Conservation (phyloP, 1,140 invertebrate genomes). For the Octopus bimaculoides region DNA sequence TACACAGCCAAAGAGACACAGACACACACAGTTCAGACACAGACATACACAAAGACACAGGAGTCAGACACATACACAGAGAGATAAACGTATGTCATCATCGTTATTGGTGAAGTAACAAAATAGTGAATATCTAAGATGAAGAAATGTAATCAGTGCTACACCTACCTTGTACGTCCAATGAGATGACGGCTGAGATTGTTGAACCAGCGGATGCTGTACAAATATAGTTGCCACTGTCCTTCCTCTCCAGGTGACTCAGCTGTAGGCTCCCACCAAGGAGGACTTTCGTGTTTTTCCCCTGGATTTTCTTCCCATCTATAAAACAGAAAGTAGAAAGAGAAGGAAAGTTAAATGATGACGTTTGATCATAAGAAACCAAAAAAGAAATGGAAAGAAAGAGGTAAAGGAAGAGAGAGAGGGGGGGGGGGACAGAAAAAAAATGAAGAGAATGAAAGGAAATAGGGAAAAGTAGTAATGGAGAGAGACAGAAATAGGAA, state of each 20-base stretch:
- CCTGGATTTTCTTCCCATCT: conserved; percentile 22
- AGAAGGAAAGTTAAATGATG: neutral
- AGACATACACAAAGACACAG: too few relatives aligned
- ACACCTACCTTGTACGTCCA: too few relatives aligned
- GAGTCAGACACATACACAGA: too few relatives aligned
- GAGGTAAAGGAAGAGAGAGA: neutral
- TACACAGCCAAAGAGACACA: too few relatives aligned
- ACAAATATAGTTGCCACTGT: conserved; percentile 48
- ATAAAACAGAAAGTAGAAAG: conserved; percentile 15
- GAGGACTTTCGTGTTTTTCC: neutral
- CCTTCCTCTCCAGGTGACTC: conserved; percentile 24
- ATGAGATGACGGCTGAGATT: too few relatives aligned
- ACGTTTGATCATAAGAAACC: neutral
- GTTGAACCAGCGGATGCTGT: neutral
- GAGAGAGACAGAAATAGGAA: neutral
- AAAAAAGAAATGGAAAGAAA: neutral
- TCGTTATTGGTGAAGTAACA: too few relatives aligned
- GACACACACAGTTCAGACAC: too few relatives aligned
- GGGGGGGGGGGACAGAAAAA: neutral
- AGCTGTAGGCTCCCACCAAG: conserved; percentile 33
- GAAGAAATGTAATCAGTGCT: too few relatives aligned
- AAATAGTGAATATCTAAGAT: too few relatives aligned
- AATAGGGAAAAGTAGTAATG: neutral
- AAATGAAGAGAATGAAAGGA: neutral
- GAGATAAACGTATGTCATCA: too few relatives aligned